These are phyloP conservation scores for Linyphia triangularis DNA, from an alignment of 2,888 invertebrate genomes.

Conservation along the genomic window DNA sequence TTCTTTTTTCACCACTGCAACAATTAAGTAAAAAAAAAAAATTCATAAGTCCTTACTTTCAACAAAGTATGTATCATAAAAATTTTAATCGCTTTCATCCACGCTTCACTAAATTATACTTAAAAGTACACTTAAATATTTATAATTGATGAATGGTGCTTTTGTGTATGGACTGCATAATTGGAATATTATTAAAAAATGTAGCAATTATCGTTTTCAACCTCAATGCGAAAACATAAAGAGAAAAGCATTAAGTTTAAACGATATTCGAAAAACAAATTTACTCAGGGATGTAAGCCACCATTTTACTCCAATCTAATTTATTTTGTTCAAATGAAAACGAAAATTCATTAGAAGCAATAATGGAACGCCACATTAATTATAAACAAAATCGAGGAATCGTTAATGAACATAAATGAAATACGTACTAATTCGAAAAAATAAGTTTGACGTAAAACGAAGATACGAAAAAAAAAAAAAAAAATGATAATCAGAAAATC, in stretches of 20 bases:
- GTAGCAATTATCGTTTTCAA: neutral
- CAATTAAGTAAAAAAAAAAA: neutral
- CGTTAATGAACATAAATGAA: no score
- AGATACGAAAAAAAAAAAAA: no score
- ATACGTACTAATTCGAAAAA: no score
- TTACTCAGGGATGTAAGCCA: neutral
- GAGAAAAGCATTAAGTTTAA: neutral
- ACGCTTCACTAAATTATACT: slow-evolving; percentile 18
- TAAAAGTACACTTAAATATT: slow-evolving; percentile 24
- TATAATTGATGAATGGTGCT: neutral
- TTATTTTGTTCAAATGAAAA: neutral
- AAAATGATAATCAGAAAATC: no score
- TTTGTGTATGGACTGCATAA: neutral
- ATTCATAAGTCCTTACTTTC: neutral
- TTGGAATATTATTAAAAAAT: neutral
- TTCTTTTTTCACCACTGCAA: neutral
- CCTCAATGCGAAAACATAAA: neutral
- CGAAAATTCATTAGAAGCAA: slow-evolving; percentile 25
- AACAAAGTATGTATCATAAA: neutral
- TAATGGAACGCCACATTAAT: slow-evolving; percentile 36
- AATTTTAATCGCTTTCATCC: slow-evolving; percentile 11
- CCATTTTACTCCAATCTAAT: slow-evolving; percentile 14
- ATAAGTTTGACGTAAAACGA: no score
- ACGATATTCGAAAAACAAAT: slow-evolving; percentile 23
- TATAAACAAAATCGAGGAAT: neutral